Evolutionary conservation across 2,888 invertebrate genomes (phyloP), one percentile per base, ranked within the genome.

Genomic region (Caenorhabditis uteleia): DNA sequence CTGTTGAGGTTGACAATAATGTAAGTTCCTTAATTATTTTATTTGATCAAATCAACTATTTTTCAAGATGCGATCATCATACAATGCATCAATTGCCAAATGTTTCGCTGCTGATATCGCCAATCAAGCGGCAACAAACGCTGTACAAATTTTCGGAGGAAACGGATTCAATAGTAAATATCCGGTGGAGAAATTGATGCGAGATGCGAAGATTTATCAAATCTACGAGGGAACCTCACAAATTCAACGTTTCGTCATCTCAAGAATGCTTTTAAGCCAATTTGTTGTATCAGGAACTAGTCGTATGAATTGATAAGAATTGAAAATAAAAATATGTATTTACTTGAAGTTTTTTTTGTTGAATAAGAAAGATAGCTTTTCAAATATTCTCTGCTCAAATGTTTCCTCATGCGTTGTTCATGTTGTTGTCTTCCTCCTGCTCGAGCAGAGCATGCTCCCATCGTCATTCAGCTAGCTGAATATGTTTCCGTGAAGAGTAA

Each of bases 131-230:
- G 95, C 95, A 0, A 87, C 92, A 0, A 94, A 95, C 85, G 95
- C 95, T 29, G 95, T 97, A 2, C 87, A 78, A 71, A 77, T 78
- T 38, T 79, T 79, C 53, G 79, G 77, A 43, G 77, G 79, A 18
- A 74, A 77, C 45, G 81, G 80, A 0, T 97, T 92, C 86, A 97
- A 95, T 86, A 89, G 89, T 21, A 97, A 97, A 25, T 97, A 97
- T 85, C 97, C 97, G 0, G 97, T 95, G 0, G 97, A 98, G 85
- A 98, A 98, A 83, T 87, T 98, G 53, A 95, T 97, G 95, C 88
- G 97, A 51, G 97, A 98, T 85, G 97, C 97, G 12, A 98, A 98
- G 85, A 97, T 98, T 79, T 95, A 90, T 85, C 94, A 95, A 86
- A 98, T 98, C 79, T 97, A n/a, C n/a, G n/a, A n/a, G n/a, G n/a